A percentile compares a stretch with the other conserved stretches of the same genome.
Conservation (phyloP, 2,888 invertebrate genomes). For the Nephrotoma appendiculata region DNA sequence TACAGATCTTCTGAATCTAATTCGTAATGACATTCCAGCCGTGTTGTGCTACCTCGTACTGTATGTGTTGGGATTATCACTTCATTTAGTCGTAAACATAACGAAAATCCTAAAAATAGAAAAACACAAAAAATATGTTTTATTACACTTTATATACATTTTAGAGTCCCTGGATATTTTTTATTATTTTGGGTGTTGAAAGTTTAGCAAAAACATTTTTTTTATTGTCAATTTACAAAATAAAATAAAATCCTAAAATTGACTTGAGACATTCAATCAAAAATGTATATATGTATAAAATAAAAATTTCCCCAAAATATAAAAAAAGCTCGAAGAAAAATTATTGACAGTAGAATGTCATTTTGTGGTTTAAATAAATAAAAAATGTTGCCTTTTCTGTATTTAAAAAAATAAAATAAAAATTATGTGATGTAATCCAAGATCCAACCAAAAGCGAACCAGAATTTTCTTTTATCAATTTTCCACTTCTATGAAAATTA, state of each 20-base stretch:
- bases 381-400: background rate
- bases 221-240: background rate
- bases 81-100: conserved; percentile 55
- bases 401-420: background rate
- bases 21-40: conserved; percentile 68
- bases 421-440: background rate
- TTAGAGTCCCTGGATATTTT: background rate
- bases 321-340: background rate
- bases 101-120: conserved; percentile 30
- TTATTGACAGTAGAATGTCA: background rate
- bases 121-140: conserved; percentile 7
- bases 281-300: background rate
- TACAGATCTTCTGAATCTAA: conserved; percentile 70
- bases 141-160: background rate
- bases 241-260: background rate
- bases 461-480: background rate
- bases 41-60: conserved; percentile 59
- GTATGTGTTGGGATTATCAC: conserved; percentile 70
- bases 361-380: background rate
- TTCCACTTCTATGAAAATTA: background rate
- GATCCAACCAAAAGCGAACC: background rate
- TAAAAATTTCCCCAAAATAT: background rate
- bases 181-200: background rate
- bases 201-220: background rate
- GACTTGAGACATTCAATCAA: background rate